Conservation (phyloP, 2,888 invertebrate species). For the Coenonympha arcania region DNA sequence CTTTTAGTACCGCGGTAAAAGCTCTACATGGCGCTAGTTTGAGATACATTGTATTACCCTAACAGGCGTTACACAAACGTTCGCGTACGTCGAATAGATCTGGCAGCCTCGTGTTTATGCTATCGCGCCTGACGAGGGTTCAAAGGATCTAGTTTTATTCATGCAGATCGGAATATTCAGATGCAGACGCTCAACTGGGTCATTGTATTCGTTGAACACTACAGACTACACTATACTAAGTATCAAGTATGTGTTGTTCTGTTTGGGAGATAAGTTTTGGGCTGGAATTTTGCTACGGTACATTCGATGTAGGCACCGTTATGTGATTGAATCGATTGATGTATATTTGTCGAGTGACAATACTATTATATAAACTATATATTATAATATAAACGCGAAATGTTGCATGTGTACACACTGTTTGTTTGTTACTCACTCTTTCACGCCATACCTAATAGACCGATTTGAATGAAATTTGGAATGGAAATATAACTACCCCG, state of each 20-base stretch:
- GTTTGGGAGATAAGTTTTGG: not conserved
- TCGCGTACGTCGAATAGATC: slow-evolving; percentile 9
- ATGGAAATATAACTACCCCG: too few relatives aligned
- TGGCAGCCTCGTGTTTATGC: slow-evolving; percentile 5
- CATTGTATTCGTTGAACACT: not conserved
- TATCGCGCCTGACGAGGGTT: slow-evolving; percentile 20
- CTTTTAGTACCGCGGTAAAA: not conserved
- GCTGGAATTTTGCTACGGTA: not conserved
- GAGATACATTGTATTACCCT: not conserved
- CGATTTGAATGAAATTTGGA: too few relatives aligned
- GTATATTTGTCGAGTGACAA: not conserved
- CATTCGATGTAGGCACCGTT: not conserved
- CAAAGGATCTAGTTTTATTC: slow-evolving; percentile 16
- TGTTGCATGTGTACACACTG: too few relatives aligned
- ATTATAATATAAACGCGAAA: too few relatives aligned
- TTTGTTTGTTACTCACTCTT: too few relatives aligned
- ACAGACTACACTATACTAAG: not conserved
- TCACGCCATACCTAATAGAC: too few relatives aligned
- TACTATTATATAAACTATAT: not conserved
- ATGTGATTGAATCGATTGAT: not conserved
- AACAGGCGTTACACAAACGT: slow-evolving; percentile 6
- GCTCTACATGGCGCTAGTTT: not conserved
- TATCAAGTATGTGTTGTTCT: not conserved
- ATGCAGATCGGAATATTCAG: slow-evolving; percentile 7
- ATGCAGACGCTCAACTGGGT: slow-evolving; percentile 21